Evolutionary conservation across 2,797 vertebrate genomes (phyloP).

Genomic region (Neostethus bicornis): DNA sequence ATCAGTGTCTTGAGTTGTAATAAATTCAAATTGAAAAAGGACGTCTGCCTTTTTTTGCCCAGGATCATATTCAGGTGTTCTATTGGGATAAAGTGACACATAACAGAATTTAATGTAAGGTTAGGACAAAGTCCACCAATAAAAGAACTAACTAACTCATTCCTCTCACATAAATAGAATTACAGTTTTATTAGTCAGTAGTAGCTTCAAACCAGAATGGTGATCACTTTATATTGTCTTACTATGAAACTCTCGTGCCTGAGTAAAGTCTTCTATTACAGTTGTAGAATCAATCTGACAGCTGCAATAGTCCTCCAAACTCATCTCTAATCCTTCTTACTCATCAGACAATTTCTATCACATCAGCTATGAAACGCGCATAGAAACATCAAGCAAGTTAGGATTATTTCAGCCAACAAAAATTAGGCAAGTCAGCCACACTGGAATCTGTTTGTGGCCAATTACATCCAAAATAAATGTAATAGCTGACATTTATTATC

Average conservation of each 20-base stretch:
- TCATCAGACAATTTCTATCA: not conserved
- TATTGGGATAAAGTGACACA: not conserved
- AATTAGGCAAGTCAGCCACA: slow-evolving; percentile 42
- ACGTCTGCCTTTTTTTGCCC: not conserved
- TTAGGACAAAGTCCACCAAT: slow-evolving; percentile 32
- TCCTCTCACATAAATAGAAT: not conserved
- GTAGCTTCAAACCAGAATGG: slow-evolving; percentile 5
- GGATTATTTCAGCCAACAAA: slow-evolving; percentile 62
- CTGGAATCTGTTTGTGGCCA: slow-evolving; percentile 51
- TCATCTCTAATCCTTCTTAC: no score
- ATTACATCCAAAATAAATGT: slow-evolving; percentile 49
- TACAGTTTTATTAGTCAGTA: not conserved
- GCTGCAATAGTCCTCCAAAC: no score
- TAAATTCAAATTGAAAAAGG: not conserved
- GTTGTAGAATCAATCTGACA: slow-evolving; percentile 1
- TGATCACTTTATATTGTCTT: slow-evolving; percentile 1
- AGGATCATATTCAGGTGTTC: not conserved
- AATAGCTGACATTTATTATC: slow-evolving; percentile 46
- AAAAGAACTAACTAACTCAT: slow-evolving; percentile 17
- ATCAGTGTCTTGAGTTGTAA: not conserved
- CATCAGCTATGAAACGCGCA: slow-evolving; percentile 42
- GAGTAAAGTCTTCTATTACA: slow-evolving; percentile 7
- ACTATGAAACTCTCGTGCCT: slow-evolving; percentile 3
- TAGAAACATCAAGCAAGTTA: slow-evolving; percentile 24
- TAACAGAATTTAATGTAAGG: slow-evolving; percentile 6